Base-by-base conservation (phyloP, 2,888 invertebrate genomes). In the Diplazon laetatorius region DNA sequence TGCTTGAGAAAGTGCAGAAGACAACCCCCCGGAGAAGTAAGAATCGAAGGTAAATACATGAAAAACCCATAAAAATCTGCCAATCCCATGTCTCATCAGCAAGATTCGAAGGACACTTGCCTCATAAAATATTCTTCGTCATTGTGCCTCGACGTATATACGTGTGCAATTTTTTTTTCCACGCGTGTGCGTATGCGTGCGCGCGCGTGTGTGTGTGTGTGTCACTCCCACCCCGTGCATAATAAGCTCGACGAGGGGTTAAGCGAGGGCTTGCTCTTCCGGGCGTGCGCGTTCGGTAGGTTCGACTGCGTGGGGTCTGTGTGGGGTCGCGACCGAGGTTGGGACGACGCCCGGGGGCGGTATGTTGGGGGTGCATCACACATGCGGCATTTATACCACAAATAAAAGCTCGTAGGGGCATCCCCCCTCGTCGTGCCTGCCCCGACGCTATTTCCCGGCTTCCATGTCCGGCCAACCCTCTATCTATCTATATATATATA, bases 321-420 rank as follows among this genome's bases (percentile, higher is more conserved):
- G 42, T 6, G 39, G 55, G 16, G 70, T 63, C 63, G 71, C 18
- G 72, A 37, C 42, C 35, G 70, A 71, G 52, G 72, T 12, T 46
- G 70, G 59, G 70, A 70, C 62, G 74, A 78, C 72, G 82, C 78
- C 79, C 76, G 85, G 83, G 85, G 87, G 86, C 85, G 86, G 86
- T 87, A 81, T 85, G 85, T 87, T 85, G 87, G 85, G 87, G 87
- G 86, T 85, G 87, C 87, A 84, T 86, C 86, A 78, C 85, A 85
- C 87, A 84, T 83, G 60, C 70, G 60, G 74, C 70, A 66, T 75
- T 70, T 65, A 66, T 75, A 48, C 70, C 60, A 63, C 79, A 76
- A 79, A 79, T 79, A 76, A 76, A 79, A 79, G 63, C 78, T 71
- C 59, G 59, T 46, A 71, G 35, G 59, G 71, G 37, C 30, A 20